These are phyloP conservation scores for Abscondita cerata DNA, from an alignment of 2,888 invertebrate genomes.

Conservation along the genomic window DNA sequence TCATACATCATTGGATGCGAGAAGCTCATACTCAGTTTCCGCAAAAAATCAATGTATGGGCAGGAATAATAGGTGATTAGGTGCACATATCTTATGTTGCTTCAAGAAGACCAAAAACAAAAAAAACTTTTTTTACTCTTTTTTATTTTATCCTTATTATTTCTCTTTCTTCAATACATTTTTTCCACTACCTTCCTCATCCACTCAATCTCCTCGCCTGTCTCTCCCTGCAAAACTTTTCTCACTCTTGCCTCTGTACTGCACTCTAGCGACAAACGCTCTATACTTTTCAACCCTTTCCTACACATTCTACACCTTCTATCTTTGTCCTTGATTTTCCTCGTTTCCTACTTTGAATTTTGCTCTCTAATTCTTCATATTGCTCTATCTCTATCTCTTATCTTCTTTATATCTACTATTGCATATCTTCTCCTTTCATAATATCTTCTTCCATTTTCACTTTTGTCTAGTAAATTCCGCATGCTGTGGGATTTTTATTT, in stretches of 20 bases:
- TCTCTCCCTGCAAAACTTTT: not conserved
- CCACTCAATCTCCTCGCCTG: not conserved
- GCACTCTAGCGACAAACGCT: not conserved
- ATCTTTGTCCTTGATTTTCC: not conserved
- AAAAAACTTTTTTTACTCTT: not conserved
- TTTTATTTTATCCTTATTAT: not conserved
- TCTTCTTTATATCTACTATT: not conserved
- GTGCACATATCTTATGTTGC: no score
- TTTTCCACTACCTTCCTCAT: not conserved
- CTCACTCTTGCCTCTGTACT: not conserved
- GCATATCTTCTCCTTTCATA: not conserved
- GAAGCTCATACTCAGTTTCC: no score
- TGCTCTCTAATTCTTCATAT: not conserved
- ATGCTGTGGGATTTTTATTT: no score
- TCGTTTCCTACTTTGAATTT: not conserved
- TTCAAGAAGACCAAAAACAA: no score
- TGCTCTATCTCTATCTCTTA: not conserved
- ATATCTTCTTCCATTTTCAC: not conserved
- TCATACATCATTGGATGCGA: no score
- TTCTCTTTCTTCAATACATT: not conserved
- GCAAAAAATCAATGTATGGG: no score
- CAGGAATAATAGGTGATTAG: no score
- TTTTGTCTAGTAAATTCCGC: no score
- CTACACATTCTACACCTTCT: not conserved
- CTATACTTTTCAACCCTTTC: not conserved